Percentiles rank a stretch among this genome's conserved stretches.
Conservation (phyloP, 1,140 invertebrate genomes). For the Lordiphosa collinella region DNA sequence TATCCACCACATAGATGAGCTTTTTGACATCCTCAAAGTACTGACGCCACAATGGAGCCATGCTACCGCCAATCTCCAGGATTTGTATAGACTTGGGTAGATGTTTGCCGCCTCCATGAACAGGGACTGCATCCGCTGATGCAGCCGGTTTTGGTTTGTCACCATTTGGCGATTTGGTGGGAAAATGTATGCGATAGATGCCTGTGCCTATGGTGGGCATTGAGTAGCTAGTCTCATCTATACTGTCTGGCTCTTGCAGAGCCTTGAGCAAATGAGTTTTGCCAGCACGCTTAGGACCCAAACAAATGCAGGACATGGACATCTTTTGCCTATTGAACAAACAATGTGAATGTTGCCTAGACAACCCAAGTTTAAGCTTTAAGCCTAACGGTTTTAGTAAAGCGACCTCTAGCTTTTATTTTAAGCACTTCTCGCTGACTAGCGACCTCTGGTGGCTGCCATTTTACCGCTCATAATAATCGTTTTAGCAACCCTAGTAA, state of each 20-base stretch:
- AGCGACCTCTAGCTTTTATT: too few relatives aligned
- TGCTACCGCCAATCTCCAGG: conserved; percentile 87
- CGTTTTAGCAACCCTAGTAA: too few relatives aligned
- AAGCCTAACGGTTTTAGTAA: too few relatives aligned
- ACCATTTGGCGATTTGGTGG: conserved; percentile 77
- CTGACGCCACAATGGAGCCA: conserved; percentile 87
- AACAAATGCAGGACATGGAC: conserved; percentile 83
- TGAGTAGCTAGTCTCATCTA: conserved; percentile 86
- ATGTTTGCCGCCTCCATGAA: conserved; percentile 24
- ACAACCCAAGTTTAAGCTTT: too few relatives aligned
- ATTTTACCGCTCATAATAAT: too few relatives aligned
- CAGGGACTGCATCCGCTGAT: conserved; percentile 16
- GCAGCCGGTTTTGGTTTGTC: conserved; percentile 67
- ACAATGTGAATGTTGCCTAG: conserved; percentile 12
- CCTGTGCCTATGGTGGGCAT: conserved; percentile 89
- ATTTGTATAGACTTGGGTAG: conserved; percentile 79
- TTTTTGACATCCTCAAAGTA: conserved; percentile 85
- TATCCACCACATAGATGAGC: conserved; percentile 88
- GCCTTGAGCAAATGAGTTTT: conserved; percentile 90
- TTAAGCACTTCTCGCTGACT: too few relatives aligned
- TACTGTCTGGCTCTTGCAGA: conserved; percentile 83
- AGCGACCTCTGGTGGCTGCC: too few relatives aligned
- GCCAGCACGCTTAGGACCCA: conserved; percentile 88
- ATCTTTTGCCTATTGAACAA: conserved; percentile 35
- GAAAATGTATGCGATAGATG: conserved; percentile 83